Evolutionary conservation across 2,797 vertebrate genomes (phyloP), one percentile per base, ranked within the genome.

Genomic region (Mycteria americana): DNA sequence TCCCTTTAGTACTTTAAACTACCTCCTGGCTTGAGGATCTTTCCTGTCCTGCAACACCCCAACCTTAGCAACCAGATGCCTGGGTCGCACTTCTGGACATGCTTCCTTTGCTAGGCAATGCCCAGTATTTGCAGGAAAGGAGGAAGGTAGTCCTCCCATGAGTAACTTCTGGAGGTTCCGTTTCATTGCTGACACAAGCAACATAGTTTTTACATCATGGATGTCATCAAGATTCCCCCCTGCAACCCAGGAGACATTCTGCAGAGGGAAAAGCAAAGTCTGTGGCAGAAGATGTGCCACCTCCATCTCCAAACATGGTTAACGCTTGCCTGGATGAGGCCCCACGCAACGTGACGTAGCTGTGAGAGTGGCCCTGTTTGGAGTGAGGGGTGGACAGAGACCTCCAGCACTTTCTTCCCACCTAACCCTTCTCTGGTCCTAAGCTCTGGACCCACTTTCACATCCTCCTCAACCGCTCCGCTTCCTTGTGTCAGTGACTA

Each of bases 261-360:
- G 65, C 22, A 85, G 72, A 56, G 30, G 33, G 28, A 70, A 90
- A 45, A 82, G 63, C 25, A 87, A 87, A 82, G 68, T 13, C 33
- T 70, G 30, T 59, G 79, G 79, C 76, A 88, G 30, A 77, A 67
- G 33, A 75, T 6, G 23, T 33, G 60, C n/a, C 2, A 6, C n/a
- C 28, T 70, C 33, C 43, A 28, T 18, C 68, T 76, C 56, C 48
- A 37, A 27, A 74, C 39, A n/a, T 6, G 33, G 60, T 25, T 62
- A 79, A 57, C 27, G 2, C 31, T 62, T 16, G 7, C 46, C 51
- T 77, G 57, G 60, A 43, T 25, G 35, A 90, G 69, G 53, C 17
- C 30, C 13, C 51, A 39, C 3, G 3, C 0, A 0, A 23, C 0
- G 0, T 35, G n/a, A 81, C 0, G 0, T 6, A 4, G n/a, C 84